These are phyloP conservation scores for Dione vanillae DNA, from an alignment of 2,888 invertebrate genomes.

Conservation along the genomic window DNA sequence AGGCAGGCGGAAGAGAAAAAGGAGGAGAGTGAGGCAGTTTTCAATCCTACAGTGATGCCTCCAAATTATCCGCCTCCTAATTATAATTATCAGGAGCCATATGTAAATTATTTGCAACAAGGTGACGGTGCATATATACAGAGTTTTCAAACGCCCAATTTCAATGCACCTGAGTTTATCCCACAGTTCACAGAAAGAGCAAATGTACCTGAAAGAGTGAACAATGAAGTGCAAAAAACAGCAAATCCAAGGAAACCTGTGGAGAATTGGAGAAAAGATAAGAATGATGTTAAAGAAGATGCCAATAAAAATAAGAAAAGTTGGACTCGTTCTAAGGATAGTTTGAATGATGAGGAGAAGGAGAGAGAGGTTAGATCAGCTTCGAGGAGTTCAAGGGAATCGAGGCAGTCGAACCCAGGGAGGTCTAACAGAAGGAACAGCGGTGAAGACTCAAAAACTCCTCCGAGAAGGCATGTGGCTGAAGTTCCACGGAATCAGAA, in stretches of 20 bases:
- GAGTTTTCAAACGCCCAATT: constrained; percentile 59
- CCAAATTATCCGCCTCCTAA: constrained; percentile 65
- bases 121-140: constrained; percentile 76
- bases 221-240: constrained; percentile 69
- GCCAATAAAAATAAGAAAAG: constrained; percentile 63
- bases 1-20: constrained; percentile 70
- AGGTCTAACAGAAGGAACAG: constrained; percentile 62
- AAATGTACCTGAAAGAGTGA: constrained; percentile 60
- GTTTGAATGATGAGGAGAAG: constrained; percentile 61
- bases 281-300: constrained; percentile 61
- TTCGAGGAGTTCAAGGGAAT: constrained; percentile 53
- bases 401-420: constrained; percentile 55
- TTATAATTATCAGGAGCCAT: constrained; percentile 58
- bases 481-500: constrained; percentile 75
- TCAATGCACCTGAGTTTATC: constrained; percentile 62
- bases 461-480: constrained; percentile 64
- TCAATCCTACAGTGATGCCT: constrained; percentile 66
- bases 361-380: constrained; percentile 49
- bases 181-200: constrained; percentile 52
- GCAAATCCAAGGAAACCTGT: constrained; percentile 57
- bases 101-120: constrained; percentile 69
- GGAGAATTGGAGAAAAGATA: constrained; percentile 75
- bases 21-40: constrained; percentile 63
- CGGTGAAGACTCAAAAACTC: constrained; percentile 60
- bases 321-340: constrained; percentile 71